Percentiles rank a stretch among this genome's conserved stretches.
Conservation (phyloP, 2,888 invertebrate species). For the Lutraria lutraria region DNA sequence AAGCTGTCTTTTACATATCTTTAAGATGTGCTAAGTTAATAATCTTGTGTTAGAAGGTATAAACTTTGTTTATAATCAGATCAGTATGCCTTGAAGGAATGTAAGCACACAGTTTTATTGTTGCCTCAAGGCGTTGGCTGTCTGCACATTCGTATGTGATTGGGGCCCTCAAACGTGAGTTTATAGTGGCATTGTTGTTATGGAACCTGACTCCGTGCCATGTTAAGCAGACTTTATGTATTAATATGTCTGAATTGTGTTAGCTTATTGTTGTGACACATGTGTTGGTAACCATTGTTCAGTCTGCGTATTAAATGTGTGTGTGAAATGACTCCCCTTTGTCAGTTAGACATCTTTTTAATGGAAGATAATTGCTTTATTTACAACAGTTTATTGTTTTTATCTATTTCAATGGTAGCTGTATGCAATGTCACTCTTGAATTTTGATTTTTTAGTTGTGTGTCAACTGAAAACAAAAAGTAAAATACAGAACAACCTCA, state of each 20-base stretch:
- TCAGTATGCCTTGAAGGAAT: constrained; percentile 25
- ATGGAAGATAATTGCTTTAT: too few species aligned
- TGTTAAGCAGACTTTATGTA: not conserved
- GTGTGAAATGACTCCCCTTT: not conserved
- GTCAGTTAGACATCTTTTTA: not conserved
- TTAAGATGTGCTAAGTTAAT: constrained; percentile 21
- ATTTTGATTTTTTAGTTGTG: too few species aligned
- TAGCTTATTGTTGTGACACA: not conserved
- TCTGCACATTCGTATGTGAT: not conserved
- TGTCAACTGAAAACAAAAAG: too few species aligned
- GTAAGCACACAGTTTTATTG: constrained; percentile 23
- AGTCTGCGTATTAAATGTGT: not conserved
- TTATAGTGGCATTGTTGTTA: not conserved
- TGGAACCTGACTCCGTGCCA: not conserved
- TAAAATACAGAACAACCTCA: too few species aligned
- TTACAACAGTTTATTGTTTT: too few species aligned
- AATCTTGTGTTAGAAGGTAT: constrained; percentile 20
- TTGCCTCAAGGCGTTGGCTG: not conserved
- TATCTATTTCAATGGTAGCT: too few species aligned
- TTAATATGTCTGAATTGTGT: not conserved
- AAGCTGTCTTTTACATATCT: constrained; percentile 24
- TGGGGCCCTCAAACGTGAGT: not conserved
- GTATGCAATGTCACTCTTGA: too few species aligned
- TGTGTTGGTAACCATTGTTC: not conserved
- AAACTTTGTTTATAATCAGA: constrained; percentile 11